phyloP scores from a whole-genome alignment of 2,888 invertebrate species.

The Scelioninae gen. 2 region DNA sequence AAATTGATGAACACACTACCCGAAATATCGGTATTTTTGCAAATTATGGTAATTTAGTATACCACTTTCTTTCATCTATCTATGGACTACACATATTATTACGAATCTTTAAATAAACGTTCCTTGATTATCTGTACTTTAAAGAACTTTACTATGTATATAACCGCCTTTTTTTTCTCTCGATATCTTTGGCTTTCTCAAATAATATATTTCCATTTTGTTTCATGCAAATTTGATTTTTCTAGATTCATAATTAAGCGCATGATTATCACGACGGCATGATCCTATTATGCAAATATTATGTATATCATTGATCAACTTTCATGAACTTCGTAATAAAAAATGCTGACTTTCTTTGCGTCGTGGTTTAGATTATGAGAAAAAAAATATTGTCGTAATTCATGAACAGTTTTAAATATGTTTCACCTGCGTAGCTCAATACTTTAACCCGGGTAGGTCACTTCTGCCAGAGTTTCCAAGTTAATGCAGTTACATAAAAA shows the following conservation, averaged over 20 bases:
- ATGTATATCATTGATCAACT: slow-evolving; percentile 57
- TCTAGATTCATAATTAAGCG: slow-evolving; percentile 48
- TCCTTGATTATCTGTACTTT: too few relatives aligned
- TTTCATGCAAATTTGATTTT: slow-evolving; percentile 48
- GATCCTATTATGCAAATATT: slow-evolving; percentile 56
- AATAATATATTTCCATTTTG: slow-evolving; percentile 47
- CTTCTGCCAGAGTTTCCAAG: too few relatives aligned
- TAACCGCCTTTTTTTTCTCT: slow-evolving; percentile 8
- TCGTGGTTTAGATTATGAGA: slow-evolving; percentile 49
- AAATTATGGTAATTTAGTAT: slow-evolving; percentile 12
- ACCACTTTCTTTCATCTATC: slow-evolving; percentile 9
- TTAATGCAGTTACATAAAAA: slow-evolving; percentile 36
- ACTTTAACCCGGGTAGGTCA: too few relatives aligned
- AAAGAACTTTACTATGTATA: too few relatives aligned
- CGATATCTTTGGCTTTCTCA: slow-evolving; percentile 20
- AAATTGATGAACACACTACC: too few relatives aligned
- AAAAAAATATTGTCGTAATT: slow-evolving; percentile 55
- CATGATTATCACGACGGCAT: slow-evolving; percentile 48
- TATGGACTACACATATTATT: neutral
- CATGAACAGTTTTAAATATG: slow-evolving; percentile 55
- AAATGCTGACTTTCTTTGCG: slow-evolving; percentile 45
- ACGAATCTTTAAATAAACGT: too few relatives aligned
- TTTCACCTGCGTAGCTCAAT: slow-evolving; percentile 38
- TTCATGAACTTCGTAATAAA: slow-evolving; percentile 50
- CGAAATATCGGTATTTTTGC: neutral